A percentile compares a stretch with the other conserved stretches of the same genome.
These are phyloP conservation scores for Rhodeus uyekii DNA, from an alignment of 2,797 vertebrate genomes.

Conservation along the genomic window DNA sequence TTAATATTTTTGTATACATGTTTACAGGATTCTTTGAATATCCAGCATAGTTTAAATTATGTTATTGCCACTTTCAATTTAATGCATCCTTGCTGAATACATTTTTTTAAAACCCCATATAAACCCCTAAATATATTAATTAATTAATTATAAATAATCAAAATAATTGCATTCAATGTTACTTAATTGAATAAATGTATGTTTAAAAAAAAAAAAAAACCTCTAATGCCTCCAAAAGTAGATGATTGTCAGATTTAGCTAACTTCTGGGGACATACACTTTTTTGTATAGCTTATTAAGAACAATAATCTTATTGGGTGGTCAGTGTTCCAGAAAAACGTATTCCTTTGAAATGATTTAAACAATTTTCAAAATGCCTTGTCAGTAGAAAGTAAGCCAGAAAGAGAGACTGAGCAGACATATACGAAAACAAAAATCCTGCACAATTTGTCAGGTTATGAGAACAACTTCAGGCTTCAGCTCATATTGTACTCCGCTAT, in stretches of 20 bases:
- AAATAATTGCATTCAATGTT: not conserved
- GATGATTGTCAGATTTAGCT: not conserved
- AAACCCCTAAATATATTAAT: not conserved
- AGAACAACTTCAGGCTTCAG: conserved; percentile 5
- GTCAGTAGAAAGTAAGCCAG: not conserved
- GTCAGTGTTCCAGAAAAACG: not conserved
- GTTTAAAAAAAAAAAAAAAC: too few relatives aligned
- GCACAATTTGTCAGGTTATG: conserved; percentile 3
- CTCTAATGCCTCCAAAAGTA: not conserved
- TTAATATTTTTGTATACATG: not conserved
- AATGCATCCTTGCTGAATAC: not conserved
- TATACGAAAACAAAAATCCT: not conserved
- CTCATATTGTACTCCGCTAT: not conserved
- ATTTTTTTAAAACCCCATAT: not conserved
- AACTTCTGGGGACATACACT: not conserved
- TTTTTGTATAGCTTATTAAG: not conserved
- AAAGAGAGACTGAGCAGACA: conserved; percentile 2
- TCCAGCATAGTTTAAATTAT: not conserved
- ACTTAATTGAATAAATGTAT: not conserved
- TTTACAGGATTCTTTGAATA: not conserved
- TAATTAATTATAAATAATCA: not conserved
- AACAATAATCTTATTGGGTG: not conserved
- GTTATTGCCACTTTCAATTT: too few relatives aligned
- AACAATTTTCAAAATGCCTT: not conserved
- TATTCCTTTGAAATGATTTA: not conserved